A percentile compares a stretch with the other conserved stretches of the same genome.
Conservation (phyloP, 1,140 invertebrate species). For the Ditylenchus dipsaci region DNA sequence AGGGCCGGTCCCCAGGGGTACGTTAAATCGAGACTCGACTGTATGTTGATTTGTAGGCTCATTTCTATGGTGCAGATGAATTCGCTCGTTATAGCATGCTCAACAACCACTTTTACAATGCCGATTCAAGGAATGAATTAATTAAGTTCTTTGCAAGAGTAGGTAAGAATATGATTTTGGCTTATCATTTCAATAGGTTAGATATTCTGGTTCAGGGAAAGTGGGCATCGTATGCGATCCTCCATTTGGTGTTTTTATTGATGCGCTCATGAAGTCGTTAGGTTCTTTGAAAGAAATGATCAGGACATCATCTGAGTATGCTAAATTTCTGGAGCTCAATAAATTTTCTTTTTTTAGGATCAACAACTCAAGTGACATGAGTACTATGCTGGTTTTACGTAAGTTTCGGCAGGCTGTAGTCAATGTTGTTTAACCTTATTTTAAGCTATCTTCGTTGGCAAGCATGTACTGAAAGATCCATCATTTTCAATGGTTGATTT, state of each 20-base stretch:
- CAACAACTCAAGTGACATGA: not conserved
- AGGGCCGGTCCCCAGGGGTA: too few species aligned
- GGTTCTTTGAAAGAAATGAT: constrained; percentile 14
- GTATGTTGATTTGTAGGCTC: constrained; percentile 14
- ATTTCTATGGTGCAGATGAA: constrained; percentile 17
- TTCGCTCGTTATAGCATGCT: constrained; percentile 35
- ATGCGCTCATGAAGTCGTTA: constrained; percentile 18
- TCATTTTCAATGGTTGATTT: constrained; percentile 28
- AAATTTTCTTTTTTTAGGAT: not conserved
- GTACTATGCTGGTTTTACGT: not conserved
- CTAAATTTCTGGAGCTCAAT: not conserved
- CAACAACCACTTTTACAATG: constrained; percentile 15
- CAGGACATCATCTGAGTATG: not conserved
- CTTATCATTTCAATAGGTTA: too few species aligned
- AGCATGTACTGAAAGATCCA: constrained; percentile 18
- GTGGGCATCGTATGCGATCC: constrained; percentile 23
- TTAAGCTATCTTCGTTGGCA: constrained; percentile 28
- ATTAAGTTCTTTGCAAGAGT: constrained; percentile 12
- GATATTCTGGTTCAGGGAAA: not conserved
- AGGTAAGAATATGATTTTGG: not conserved
- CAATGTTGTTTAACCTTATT: not conserved
- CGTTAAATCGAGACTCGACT: too few species aligned
- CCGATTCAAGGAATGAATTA: constrained; percentile 7
- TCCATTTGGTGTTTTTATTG: constrained; percentile 26
- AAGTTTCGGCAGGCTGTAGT: not conserved